A percentile compares a stretch with the other conserved stretches of the same genome.
Evolutionary conservation across 2,888 invertebrate species (phyloP).

Genomic region (Lycia hirtaria): DNA sequence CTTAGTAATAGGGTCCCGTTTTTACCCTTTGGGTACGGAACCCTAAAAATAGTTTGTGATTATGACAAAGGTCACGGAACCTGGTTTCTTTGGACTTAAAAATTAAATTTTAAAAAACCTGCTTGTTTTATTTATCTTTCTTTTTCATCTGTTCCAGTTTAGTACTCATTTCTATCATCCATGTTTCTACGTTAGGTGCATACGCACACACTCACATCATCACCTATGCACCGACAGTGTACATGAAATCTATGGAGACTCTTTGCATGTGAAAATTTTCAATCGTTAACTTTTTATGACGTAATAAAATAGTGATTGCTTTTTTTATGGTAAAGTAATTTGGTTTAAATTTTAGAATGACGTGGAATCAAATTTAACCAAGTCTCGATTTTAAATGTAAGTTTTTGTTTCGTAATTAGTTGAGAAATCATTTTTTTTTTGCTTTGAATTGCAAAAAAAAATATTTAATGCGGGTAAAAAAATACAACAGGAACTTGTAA

Average conservation of each 20-base stretch:
- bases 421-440: too few species aligned
- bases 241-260: slow-evolving; percentile 63
- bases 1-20: too few species aligned
- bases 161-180: slow-evolving; percentile 65
- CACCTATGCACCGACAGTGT: slow-evolving; percentile 76
- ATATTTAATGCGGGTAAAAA: too few species aligned
- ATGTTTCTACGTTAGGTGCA: slow-evolving; percentile 73
- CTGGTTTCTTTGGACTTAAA: too few species aligned
- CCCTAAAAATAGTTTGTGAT: too few species aligned
- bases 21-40: too few species aligned
- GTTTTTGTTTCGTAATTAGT: too few species aligned
- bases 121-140: not conserved
- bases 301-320: slow-evolving; percentile 13
- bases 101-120: not conserved
- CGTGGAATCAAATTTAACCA: too few species aligned
- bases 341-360: slow-evolving; percentile 3
- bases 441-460: too few species aligned
- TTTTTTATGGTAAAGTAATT: slow-evolving; percentile 7
- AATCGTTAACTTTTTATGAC: slow-evolving; percentile 22
- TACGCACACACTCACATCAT: slow-evolving; percentile 62
- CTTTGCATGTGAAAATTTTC: slow-evolving; percentile 1
- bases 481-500: too few species aligned
- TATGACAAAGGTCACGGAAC: too few species aligned
- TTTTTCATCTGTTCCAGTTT: slow-evolving; percentile 57
- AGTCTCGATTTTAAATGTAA: too few species aligned